Conservation (phyloP, 2,113 vertebrate genomes). For the Plestiodon gilberti region DNA sequence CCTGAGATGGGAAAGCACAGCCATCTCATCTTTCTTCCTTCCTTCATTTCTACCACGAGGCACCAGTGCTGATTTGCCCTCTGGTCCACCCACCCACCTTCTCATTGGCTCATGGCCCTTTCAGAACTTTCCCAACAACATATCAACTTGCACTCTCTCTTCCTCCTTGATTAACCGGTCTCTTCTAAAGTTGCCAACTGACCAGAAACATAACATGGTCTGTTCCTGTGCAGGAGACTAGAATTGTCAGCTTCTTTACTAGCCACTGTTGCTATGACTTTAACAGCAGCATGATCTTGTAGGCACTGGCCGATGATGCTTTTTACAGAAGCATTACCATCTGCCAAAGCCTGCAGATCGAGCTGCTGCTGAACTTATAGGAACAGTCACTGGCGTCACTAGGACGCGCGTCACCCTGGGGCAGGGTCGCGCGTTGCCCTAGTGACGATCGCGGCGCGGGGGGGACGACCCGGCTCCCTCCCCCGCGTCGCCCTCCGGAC, state of each 20-base stretch:
- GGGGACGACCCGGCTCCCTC: too few species aligned
- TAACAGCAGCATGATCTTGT: neutral
- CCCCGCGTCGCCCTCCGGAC: too few species aligned
- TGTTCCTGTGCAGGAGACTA: neutral
- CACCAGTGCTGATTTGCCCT: neutral
- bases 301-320: neutral
- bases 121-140: neutral
- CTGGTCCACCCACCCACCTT: neutral
- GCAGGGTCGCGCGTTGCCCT: too few species aligned
- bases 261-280: too few species aligned
- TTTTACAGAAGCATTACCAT: neutral
- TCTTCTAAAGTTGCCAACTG: neutral
- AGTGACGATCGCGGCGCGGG: too few species aligned
- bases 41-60: neutral
- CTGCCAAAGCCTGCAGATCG: neutral
- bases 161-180: neutral
- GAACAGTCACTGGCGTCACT: too few species aligned
- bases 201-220: neutral
- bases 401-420: too few species aligned
- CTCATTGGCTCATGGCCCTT: neutral
- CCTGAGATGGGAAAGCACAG: neutral
- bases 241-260: too few species aligned
- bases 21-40: constrained; percentile 29
- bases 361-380: neutral
- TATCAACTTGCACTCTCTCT: neutral